Evolutionary conservation across 2,113 vertebrate genomes (phyloP), one percentile per base, ranked within the genome.

Genomic region (Charadrius vociferus): DNA sequence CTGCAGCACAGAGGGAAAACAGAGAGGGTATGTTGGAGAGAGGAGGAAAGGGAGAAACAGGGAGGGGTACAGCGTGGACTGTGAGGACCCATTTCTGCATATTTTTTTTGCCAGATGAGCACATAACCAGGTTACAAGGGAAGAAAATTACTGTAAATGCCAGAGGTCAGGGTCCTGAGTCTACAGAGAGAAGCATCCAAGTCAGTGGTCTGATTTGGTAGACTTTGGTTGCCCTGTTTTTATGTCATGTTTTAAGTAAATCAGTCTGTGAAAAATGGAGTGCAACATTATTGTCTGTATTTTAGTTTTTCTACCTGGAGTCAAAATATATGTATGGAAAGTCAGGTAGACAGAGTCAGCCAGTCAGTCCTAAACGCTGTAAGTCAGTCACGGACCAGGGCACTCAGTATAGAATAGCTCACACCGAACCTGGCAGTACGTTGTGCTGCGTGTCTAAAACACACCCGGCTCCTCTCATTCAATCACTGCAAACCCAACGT

Each of bases 401-500:
- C 21, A 63, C 10, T 50, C 52, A 5, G 11, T 22, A 62, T 6
- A 39, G 39, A 90, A 43, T 0, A 53, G 43, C 23, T 83, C 49
- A 58, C 36, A 37, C 27, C 2, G 2, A 85, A 62, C n/a, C 37
- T 34, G 43, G 14, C 14, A 59, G 30, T 12, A 11, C 0, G 0
- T 14, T 24, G 29, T 59, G 32, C 61, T 67, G 23, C 1, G 0
- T 14, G 30, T 58, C 80, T 62, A 47, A 77, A 91, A 34, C 43
- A 63, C 18, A 80, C 8, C 9, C 50, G 73, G 14, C 58, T 81
- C 50, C 68, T 52, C 59, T 82, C 14, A 13, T 27, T 72, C 62
- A 56, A 5, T n/a, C 53, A 59, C 11, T 23, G 27, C 68, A 61
- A 92, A 65, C 24, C 41, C 56, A 13, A 21, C 0, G 0, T 5